Evolutionary conservation across 2,113 vertebrate species (phyloP), one percentile per base, ranked within the genome.

Genomic region (Ceuthmochares aereus): DNA sequence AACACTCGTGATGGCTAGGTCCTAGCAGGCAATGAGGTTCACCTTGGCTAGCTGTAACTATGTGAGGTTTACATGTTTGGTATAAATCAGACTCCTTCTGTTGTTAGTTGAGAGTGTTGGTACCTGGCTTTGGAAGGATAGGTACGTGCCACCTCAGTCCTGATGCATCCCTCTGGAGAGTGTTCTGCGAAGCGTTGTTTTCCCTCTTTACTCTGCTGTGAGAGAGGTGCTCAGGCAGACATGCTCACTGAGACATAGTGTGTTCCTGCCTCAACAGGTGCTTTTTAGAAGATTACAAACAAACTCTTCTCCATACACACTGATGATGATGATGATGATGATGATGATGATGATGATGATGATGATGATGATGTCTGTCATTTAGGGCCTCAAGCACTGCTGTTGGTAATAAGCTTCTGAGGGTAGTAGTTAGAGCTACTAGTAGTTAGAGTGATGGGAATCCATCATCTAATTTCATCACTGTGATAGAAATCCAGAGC

Each of bases 361-460:
- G 36, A 43, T 43, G 47, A 25, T 16, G 29, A 25, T 16, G 29
- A 7, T 36, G 19, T 34, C 25, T 89, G 7, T 68, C 25, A 20
- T 0, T 0, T 29, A 10, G 17, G 4, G 22, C 36, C 20, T 63
- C 58, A 70, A 68, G n/a, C 9, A 2, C 3, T 52, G 2, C 9
- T 86, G 7, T 43, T 60, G 34, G n/a, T 52, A 60, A 13, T 75
- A 55, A 81, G 10, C 22, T 59, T 6, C 4, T 2, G 45, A 59
- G 37, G 34, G 9, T 29, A 30, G 36, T 34, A 60, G 12, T 80
- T 49, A 40, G 16, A 76, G 45, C 52, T 62, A 32, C 40, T 40
- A 40, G 40, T 40, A 40, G 40, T 40, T 40, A 40, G 40, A 67
- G 36, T 47, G 10, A 21, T 45, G 68, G 29, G 47, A 74, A 37